Evolutionary conservation across 2,113 vertebrate genomes (phyloP), one percentile per base, ranked within the genome.

Genomic region (Salvelinus sp.): DNA sequence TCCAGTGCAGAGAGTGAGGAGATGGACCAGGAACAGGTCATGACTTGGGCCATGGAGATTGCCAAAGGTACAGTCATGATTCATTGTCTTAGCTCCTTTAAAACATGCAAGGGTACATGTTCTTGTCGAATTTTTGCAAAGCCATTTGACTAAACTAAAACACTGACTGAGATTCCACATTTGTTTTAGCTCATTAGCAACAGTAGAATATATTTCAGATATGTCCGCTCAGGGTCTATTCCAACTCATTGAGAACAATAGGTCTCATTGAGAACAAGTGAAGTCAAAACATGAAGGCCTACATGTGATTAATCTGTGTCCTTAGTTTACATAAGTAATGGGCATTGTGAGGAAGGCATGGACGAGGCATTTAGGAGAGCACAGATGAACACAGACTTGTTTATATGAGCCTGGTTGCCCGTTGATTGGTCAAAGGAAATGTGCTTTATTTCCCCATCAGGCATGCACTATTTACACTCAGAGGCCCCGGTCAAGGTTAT

Each of bases 401-500:
- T 30, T 27, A 74, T 23, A 67, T 68, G 25, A 25, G 65, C 30
- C 16, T 44, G 64, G 18, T 23, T 64, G 77, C 67, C 4, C 2
- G 28, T 64, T 18, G 60, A 66, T 75, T 20, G 23, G 6, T 58
- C 23, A 50, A 14, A 16, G 27, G 23, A 70, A 71, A 25, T 47
- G n/a, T 25, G 22, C 23, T 64, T 58, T 68, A 20, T 86, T 75
- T 86, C 86, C 54, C 50, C 70, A 72, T 86, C 81, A 99, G 98
- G 98, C 88, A 97, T 99, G 93, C 96, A 99, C 86, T 99, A 99
- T 84, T 95, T 99, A 88, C 98, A 99, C 75, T 95, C 96, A 85
- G 98, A 99, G 79, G 98, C 98, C 76, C 98, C 98, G 0, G 91
- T 99, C 30, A 97, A 95, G 88, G 98, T 99, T 88, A 99, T 99